Base-by-base conservation (phyloP, 2,113 vertebrate genomes). In the Megaceryle torquata region DNA sequence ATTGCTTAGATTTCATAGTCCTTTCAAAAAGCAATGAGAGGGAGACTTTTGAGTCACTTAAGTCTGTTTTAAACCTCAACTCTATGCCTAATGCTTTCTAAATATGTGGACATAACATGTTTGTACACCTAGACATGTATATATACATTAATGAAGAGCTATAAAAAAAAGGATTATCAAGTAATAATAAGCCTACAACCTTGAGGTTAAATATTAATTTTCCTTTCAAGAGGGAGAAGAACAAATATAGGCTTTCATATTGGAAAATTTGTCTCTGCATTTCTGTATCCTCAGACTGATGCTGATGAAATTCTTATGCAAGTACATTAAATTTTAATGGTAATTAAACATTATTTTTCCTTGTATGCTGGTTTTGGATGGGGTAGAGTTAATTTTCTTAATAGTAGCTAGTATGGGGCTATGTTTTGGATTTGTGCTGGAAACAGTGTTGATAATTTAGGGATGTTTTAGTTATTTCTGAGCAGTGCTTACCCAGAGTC, bases 251-350 rank as follows among this genome's bases (percentile, higher is more conserved):
- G 12, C 10, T 89, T 91, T 84, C 33, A 7, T 86, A 83, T 81
- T 68, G 91, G 15, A 94, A 64, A 68, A 87, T 82, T 86, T 97
- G 50, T 25, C 19, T 74, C 60, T 78, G 13, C 29, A 43, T 7
- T 90, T 74, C 64, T 74, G 17, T 83, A 77, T 70, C 68, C 37
- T 83, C 39, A 79, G 33, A 26, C 39, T 89, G 50, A 70, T 41
- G 63, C n/a, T 80, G 78, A 71, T 50, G 31, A 91, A 92, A 67
- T 68, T 29, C 61, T 92, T 81, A 84, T 60, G 65, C 37, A 91
- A 88, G 37, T 86, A 56, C 22, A 71, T 92, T 89, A 95, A 78
- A 92, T 60, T 78, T 91, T 89, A 81, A 94, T 78, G 39, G 43
- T 46, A 84, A 89, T n/a, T 65, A 81, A 95, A 81, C 81, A 79